Evolutionary conservation across 2,113 vertebrate genomes (phyloP), one percentile per base, ranked within the genome.

Genomic region (Ameiurus melas): DNA sequence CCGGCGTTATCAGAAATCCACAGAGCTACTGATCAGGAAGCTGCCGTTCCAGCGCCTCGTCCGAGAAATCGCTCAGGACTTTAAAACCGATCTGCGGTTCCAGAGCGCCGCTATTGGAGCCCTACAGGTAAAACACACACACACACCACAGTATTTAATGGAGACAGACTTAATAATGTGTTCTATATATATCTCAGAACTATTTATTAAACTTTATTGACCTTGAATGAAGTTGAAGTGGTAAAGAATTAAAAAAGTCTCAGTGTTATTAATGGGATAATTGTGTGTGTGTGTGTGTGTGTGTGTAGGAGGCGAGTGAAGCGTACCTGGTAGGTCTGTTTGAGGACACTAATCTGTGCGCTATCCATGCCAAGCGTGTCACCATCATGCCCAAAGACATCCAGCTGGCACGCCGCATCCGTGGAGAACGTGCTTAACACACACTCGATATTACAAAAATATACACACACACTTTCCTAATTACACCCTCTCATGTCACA

Each of bases 301-400:
- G 43, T 78, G 39, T 90, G 77, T 92, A 96, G 96, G 96, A 96
- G 92, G 96, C 95, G 86, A 96, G 96, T 5, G 95, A 96, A 94
- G 96, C 96, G 0, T 96, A 96, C 90, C 92, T 96, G 93, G 96
- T 96, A 89, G 95, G 96, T 87, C 93, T 96, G 71, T 96, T 96
- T 25, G 96, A 96, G 91, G 96, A 96, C 94, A 96, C 96, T 75
- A 96, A 96, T 93, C 94, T 96, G 94, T 96, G 95, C n/a, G 96
- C 96, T 91, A 96, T 96, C 93, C 96, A 96, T n/a, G 94, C 95
- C 94, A 95, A 96, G 93, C 91, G 96, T 20, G 95, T 96, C 91
- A 96, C 96, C 92, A 96, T 96, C 93, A 96, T 96, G 96, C 96
- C 96, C 94, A 96, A 96, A 95, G 96, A 96, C 94, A 96, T 96